Conservation (phyloP, 2,113 vertebrate species). For the Cyprinodon tularosa region DNA sequence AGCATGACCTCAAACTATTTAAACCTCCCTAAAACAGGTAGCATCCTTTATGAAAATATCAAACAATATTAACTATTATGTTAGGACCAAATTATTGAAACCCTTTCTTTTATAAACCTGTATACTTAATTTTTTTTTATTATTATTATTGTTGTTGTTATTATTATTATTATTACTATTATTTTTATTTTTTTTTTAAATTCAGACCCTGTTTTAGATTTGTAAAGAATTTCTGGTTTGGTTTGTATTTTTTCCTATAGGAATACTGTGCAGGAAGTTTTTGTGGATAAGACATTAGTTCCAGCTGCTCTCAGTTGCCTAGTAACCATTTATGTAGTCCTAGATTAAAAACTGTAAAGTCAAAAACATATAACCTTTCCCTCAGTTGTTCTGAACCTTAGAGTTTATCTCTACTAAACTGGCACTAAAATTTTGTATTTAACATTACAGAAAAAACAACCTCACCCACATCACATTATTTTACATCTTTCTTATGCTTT, state of each 20-base stretch:
- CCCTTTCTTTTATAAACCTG: too few relatives aligned
- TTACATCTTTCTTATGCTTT: neutral
- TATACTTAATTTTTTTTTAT: too few relatives aligned
- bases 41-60: too few relatives aligned
- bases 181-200: constrained; percentile 11
- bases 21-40: too few relatives aligned
- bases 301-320: constrained; percentile 53
- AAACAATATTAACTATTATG: too few relatives aligned
- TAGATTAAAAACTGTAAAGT: constrained; percentile 38
- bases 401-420: constrained; percentile 26
- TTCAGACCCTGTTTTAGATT: constrained; percentile 7
- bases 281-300: constrained; percentile 18
- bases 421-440: neutral
- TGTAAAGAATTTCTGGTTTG: constrained; percentile 25
- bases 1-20: too few relatives aligned
- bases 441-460: too few relatives aligned
- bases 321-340: constrained; percentile 57
- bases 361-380: constrained; percentile 36
- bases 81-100: too few relatives aligned
- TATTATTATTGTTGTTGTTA: too few relatives aligned
- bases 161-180: too few relatives aligned
- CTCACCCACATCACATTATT: neutral
- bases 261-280: constrained; percentile 35
- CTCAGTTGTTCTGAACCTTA: constrained; percentile 18
- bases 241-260: constrained; percentile 35